Base-by-base conservation (phyloP, 2,113 vertebrate genomes). In the Platichthys stellatus region DNA sequence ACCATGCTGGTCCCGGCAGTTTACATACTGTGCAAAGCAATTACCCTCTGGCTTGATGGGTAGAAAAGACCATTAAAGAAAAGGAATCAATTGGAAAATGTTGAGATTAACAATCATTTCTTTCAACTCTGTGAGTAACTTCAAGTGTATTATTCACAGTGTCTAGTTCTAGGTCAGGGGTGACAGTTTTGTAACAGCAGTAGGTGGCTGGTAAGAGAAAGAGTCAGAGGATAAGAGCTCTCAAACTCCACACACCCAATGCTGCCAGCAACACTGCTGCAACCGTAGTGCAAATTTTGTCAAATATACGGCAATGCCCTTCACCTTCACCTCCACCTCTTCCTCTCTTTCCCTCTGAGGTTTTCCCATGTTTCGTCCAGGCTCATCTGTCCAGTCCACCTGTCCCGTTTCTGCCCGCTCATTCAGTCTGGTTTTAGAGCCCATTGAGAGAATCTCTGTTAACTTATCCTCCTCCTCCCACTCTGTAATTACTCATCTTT, bases 1-100 rank as follows among this genome's bases (percentile, higher is more conserved):
- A 82, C 71, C 69, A 64, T 56, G 35, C 69, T 72, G 76, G 56
- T 83, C 65, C 47, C 76, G 90, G 86, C 74, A 56, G 74, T 83
- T 47, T 59, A 31, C 47, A 67, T 11, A 21, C 81, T 75, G 53
- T 53, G 78, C n/a, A 4, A 78, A 79, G 65, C 69, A 74, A 74
- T 87, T 74, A 77, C 2, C 64, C 63, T 68, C 13, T 1, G 62
- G 10, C 40, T 71, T 10, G 28, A 82, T 80, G 70, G 35, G 63
- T 57, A 1, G 21, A 64, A 70, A 70, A 21, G 54, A 65, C 65
- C 47, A 24, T 66, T 31, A 8, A 18, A 59, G 57, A 28, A 53
- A 74, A 82, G 69, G 1, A 78, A 65, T 53, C 1, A 63, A 51
- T 82, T 57, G n/a, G n/a, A 24, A 12, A 21, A 57, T 57, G 4